Base-by-base conservation (phyloP, 2,888 invertebrate species). In the Diplolepis rosae region DNA sequence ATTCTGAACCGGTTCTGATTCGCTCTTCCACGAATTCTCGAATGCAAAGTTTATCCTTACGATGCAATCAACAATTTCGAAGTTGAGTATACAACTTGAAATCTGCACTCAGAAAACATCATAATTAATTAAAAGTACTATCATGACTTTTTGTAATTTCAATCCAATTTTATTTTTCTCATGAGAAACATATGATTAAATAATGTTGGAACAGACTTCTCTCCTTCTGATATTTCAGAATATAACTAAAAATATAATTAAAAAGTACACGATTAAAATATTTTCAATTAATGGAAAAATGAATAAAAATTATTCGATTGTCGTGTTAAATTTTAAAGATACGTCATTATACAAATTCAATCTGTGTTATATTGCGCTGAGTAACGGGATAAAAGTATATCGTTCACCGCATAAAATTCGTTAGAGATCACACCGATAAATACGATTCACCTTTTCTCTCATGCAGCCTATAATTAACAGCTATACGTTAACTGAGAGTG, bases 391-490 rank as follows among this genome's bases (percentile, higher is more conserved):
- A 39, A 52, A 15, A 39, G 9, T 61, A 45, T 45, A 9, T 35
- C n/a, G 24, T 39, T 15, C 30, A 52, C 30, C 28, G 30, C 30
- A 24, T n/a, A 61, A 69, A 72, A 74, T 70, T 72, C 65, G 42
- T 45, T 65, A 61, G 50, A 68, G 66, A 72, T 73, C 69, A 70
- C 69, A 30, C 22, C 48, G 71, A 30, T 51, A 48, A 68, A 52
- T 50, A 70, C 69, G 72, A 72, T 75, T 77, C 68, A 73, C 75
- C 73, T 77, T 75, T 74, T 69, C 72, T 73, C 72, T 67, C 72
- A 72, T 75, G 42, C 32, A 80, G 77, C 80, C 72, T 80, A 67
- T 79, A 80, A 80, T 79, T 77, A 82, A 74, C 70, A 76, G 79
- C 79, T 78, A 81, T 80, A 76, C 74, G 79, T 80, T 80, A 80